Base-by-base conservation (phyloP, 2,888 invertebrate species). In the Eristalinus sepulchralis region DNA sequence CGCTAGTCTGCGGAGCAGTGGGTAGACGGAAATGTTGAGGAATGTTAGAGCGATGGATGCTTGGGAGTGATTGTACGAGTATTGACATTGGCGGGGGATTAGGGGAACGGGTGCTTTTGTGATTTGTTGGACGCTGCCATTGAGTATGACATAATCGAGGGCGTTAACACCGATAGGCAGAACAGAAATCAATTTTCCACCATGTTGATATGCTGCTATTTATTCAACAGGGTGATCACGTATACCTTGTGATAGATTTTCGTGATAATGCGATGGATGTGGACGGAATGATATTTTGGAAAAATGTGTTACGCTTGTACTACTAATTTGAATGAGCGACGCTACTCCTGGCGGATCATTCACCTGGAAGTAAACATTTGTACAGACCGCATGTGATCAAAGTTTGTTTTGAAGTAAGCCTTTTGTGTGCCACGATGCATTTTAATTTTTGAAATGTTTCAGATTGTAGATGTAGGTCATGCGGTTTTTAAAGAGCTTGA, bases 121-220 rank as follows among this genome's bases (percentile, higher is more conserved):
- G 11, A 10, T 62, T 33, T 31, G 31, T 33, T 63, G 34, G n/a
- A 13, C 31, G 33, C 6, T 63, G 34, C 47, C 8, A 17, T 17
- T 57, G 57, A 57, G 13, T 57, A 57, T 63, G 20, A 63, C 62
- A 63, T 63, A 31, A 63, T 8, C 20, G 62, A 63, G 62, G 62
- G n/a, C 62, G 62, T 63, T 63, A 63, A 63, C 62, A 63, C 62
- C 33, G 31, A n/a, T 10, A 8, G 2, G 33, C 62, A 22, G 1
- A n/a, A n/a, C 47, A 17, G 17, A 63, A 34, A 33, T 63, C 34
- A n/a, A 11, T 60, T 60, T 60, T 27, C 17, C 9, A 60, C n/a
- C 9, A 5, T 31, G 17, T 27, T 27, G 1, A 17, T 27, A 31
- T 31, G n/a, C 6, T 9, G 5, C 13, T 27, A 24, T 59, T 60